Evolutionary conservation across 1,140 invertebrate species (phyloP).

Genomic region (Coelopa frigida): DNA sequence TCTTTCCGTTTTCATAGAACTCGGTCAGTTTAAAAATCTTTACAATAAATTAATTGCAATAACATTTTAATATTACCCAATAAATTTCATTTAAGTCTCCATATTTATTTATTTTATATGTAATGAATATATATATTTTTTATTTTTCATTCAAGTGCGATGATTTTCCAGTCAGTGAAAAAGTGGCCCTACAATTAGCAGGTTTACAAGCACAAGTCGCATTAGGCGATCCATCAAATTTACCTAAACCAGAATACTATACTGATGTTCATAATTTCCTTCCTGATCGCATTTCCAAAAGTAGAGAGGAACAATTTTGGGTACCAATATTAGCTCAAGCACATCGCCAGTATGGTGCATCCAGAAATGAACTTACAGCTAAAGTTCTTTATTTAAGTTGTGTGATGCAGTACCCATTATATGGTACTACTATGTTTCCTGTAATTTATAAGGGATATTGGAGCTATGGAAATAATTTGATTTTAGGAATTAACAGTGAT

Average conservation of each 20-base stretch:
- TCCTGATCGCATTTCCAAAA: constrained; percentile 67
- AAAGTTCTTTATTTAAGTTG: constrained; percentile 92
- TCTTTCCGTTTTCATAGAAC: too few relatives aligned
- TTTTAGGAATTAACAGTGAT: constrained; percentile 82
- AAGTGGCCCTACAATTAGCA: constrained; percentile 87
- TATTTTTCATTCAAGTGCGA: constrained; percentile 60
- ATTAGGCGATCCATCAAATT: constrained; percentile 69
- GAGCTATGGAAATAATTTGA: constrained; percentile 64
- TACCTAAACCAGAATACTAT: constrained; percentile 62
- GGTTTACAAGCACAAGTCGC: constrained; percentile 90
- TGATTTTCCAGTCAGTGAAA: constrained; percentile 90
- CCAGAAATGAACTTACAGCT: constrained; percentile 81
- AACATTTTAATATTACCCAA: not conserved
- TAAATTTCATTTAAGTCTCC: not conserved
- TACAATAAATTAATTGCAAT: too few relatives aligned
- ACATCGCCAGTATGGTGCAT: constrained; percentile 82
- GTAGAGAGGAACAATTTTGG: constrained; percentile 71
- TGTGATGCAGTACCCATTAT: constrained; percentile 94
- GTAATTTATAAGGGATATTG: constrained; percentile 88
- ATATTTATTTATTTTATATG: not conserved
- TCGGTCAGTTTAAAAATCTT: too few relatives aligned
- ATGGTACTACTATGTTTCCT: constrained; percentile 88
- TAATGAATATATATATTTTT: not conserved
- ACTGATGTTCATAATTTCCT: constrained; percentile 72
- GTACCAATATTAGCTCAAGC: constrained; percentile 80